These are phyloP conservation scores for Macaca nemestrina DNA, from an alignment of 2,113 vertebrate species.

Conservation along the genomic window DNA sequence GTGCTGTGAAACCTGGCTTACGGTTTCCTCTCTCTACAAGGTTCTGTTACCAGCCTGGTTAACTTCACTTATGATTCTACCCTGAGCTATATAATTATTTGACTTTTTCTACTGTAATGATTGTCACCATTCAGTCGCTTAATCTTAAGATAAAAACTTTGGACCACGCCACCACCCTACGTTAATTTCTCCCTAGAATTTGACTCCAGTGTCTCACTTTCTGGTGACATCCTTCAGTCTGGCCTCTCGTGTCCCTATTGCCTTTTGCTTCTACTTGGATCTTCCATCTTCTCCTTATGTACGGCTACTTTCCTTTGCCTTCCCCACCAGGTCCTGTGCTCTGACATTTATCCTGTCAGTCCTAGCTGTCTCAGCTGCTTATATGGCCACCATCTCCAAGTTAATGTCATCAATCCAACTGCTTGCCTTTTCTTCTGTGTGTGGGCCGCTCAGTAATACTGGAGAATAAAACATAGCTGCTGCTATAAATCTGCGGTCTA, in stretches of 20 bases:
- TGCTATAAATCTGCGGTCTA: not conserved
- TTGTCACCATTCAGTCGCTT: not conserved
- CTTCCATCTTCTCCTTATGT: not conserved
- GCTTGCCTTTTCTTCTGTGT: not conserved
- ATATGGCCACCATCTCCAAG: fast-evolving
- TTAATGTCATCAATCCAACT: not conserved
- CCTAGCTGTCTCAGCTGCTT: not conserved
- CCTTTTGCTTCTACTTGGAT: not conserved
- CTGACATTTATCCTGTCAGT: not conserved
- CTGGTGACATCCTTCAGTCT: not conserved
- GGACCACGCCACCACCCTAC: fast-evolving
- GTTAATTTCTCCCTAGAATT: not conserved
- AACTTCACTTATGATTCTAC: not conserved
- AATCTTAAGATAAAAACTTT: not conserved
- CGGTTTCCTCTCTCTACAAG: not conserved
- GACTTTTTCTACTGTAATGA: not conserved
- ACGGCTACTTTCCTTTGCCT: not conserved
- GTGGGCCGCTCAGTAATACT: not conserved
- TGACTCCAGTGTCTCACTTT: not conserved
- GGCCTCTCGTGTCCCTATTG: not conserved
- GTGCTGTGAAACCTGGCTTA: not conserved
- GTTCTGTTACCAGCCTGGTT: not conserved
- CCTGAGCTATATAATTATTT: not conserved
- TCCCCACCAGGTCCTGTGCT: not conserved
- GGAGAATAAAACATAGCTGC: not conserved